Conservation (phyloP, 1,140 invertebrate species). For the Asobara japonica region DNA sequence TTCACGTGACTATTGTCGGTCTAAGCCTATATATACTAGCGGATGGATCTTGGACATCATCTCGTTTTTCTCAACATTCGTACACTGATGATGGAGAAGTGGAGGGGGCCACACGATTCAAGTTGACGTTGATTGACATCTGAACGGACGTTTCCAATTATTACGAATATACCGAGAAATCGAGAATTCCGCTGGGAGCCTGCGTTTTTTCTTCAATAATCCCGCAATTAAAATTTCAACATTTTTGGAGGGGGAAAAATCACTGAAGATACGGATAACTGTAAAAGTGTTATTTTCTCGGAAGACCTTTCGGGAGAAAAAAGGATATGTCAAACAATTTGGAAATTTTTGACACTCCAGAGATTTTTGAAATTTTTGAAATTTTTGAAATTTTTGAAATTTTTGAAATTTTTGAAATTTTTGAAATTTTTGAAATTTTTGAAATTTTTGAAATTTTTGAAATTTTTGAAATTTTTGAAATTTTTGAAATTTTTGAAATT, state of each 20-base stretch:
- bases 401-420: no score
- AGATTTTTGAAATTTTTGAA: no score
- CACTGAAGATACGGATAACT: background rate
- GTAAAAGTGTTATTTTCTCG: no score
- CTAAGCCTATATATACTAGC: background rate
- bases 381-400: no score
- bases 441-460: no score
- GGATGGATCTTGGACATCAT: background rate
- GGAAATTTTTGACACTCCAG: no score
- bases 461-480: no score
- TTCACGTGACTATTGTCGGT: conserved; percentile 1
- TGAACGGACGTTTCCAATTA: conserved; percentile 9
- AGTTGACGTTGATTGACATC: conserved; percentile 11
- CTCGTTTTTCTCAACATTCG: conserved; percentile 8
- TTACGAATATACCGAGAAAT: conserved; percentile 17
- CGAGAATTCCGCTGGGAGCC: background rate
- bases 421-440: no score
- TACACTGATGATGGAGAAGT: background rate
- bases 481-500: no score
- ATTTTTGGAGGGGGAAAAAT: background rate
- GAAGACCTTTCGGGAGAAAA: no score
- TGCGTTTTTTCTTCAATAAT: background rate
- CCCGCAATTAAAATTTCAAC: background rate
- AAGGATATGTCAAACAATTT: no score
- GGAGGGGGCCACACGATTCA: background rate